phyloP scores from a whole-genome alignment of 1,140 invertebrate species.

The Scaptodrosophila lebanonensis region DNA sequence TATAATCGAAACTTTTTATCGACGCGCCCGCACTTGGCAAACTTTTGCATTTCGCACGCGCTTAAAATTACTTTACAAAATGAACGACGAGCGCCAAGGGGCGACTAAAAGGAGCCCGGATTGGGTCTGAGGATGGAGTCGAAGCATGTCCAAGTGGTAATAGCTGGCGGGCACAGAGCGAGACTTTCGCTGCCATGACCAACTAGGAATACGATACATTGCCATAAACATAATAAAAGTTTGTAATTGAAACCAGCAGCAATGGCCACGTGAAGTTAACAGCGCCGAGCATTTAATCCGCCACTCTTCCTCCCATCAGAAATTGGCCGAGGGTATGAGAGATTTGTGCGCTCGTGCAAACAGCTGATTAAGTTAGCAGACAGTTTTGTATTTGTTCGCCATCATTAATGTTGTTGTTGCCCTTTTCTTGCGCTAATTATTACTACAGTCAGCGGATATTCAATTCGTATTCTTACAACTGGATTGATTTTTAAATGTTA shows the following conservation, averaged over 20 bases:
- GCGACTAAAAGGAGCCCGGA: constrained; percentile 5
- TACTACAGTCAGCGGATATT: constrained; percentile 53
- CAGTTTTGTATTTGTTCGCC: constrained; percentile 8
- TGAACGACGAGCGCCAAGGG: neutral
- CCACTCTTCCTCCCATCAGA: neutral
- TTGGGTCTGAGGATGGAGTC: neutral
- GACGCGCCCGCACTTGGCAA: constrained; percentile 36
- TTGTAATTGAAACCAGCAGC: constrained; percentile 59
- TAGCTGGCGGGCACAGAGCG: constrained; percentile 30
- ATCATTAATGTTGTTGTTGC: constrained; percentile 9
- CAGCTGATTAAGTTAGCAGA: constrained; percentile 46
- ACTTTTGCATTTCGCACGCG: constrained; percentile 68
- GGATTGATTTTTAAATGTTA: no score
- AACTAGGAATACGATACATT: constrained; percentile 41
- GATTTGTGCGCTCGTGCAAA: neutral
- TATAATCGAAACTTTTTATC: constrained; percentile 72
- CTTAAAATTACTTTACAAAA: constrained; percentile 56
- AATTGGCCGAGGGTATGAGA: neutral
- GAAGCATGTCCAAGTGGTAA: neutral
- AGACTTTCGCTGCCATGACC: constrained; percentile 57
- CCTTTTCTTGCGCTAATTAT: constrained; percentile 58
- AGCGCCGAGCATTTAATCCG: constrained; percentile 9
- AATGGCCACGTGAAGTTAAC: neutral
- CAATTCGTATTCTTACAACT: no score
- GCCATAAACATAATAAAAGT: constrained; percentile 38